phyloP scores from a whole-genome alignment of 2,113 vertebrate species.

The Istiophorus platypterus region DNA sequence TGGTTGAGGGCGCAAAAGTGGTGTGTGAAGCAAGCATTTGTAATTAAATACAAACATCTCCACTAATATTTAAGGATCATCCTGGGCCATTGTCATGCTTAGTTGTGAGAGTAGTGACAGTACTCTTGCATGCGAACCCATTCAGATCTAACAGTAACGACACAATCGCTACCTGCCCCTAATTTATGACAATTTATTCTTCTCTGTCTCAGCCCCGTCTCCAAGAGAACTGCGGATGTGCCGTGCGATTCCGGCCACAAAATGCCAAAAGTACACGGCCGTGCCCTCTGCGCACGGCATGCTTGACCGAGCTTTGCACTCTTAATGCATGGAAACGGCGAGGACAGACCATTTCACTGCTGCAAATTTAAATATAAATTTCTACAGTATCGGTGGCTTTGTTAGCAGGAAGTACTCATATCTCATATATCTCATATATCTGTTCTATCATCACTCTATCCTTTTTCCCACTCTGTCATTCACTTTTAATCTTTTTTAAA shows the following conservation, averaged over 20 bases:
- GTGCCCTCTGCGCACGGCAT: background rate
- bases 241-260: background rate
- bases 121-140: background rate
- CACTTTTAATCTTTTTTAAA: constrained; percentile 23
- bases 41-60: background rate
- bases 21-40: background rate
- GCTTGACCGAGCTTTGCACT: constrained; percentile 23
- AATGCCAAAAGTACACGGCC: constrained; percentile 8
- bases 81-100: background rate
- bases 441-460: background rate
- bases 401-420: background rate
- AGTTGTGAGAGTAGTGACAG: background rate
- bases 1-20: background rate
- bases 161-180: background rate
- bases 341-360: background rate
- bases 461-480: constrained; percentile 45
- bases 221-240: background rate
- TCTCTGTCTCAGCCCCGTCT: background rate
- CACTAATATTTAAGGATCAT: background rate
- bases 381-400: background rate
- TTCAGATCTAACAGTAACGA: background rate
- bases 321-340: background rate
- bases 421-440: constrained; percentile 9
- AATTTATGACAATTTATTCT: background rate
- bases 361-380: background rate